phyloP scores from a whole-genome alignment of 2,797 vertebrate genomes.

The Artibeus jamaicensis region DNA sequence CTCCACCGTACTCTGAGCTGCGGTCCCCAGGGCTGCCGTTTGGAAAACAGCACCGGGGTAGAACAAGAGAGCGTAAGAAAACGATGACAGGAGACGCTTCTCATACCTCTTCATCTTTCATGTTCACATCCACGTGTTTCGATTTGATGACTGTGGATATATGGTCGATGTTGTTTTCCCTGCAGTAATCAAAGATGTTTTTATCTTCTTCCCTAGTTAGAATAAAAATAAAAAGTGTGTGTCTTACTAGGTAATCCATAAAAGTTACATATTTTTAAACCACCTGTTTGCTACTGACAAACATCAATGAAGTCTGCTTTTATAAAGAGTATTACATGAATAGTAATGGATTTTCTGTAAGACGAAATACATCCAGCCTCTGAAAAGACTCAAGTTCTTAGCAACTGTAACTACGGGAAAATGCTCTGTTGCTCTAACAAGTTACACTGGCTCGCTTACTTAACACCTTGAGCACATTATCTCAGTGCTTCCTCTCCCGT shows the following conservation, averaged over 20 bases:
- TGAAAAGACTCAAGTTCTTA: slow-evolving; percentile 34
- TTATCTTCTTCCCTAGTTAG: slow-evolving; percentile 95
- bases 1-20: not conserved
- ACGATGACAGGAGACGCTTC: not conserved
- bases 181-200: slow-evolving; percentile 98
- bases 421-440: not conserved
- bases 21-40: not conserved
- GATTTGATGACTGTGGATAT: slow-evolving; percentile 92
- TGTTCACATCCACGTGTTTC: slow-evolving; percentile 92
- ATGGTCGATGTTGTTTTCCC: slow-evolving; percentile 96
- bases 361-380: not conserved
- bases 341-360: not conserved
- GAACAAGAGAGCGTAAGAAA: slow-evolving; percentile 9
- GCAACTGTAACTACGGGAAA: not conserved
- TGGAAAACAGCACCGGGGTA: not conserved
- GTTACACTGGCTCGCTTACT: not conserved
- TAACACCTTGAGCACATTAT: not conserved
- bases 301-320: slow-evolving; percentile 42
- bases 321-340: slow-evolving; percentile 19
- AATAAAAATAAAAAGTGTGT: slow-evolving; percentile 58
- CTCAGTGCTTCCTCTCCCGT: not conserved
- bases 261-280: slow-evolving; percentile 49
- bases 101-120: slow-evolving; percentile 95
- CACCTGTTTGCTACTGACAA: slow-evolving; percentile 40
- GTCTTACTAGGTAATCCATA: slow-evolving; percentile 62